These are phyloP conservation scores for Benthosema pterotum DNA, from an alignment of 2,797 vertebrate genomes.

Conservation along the genomic window DNA sequence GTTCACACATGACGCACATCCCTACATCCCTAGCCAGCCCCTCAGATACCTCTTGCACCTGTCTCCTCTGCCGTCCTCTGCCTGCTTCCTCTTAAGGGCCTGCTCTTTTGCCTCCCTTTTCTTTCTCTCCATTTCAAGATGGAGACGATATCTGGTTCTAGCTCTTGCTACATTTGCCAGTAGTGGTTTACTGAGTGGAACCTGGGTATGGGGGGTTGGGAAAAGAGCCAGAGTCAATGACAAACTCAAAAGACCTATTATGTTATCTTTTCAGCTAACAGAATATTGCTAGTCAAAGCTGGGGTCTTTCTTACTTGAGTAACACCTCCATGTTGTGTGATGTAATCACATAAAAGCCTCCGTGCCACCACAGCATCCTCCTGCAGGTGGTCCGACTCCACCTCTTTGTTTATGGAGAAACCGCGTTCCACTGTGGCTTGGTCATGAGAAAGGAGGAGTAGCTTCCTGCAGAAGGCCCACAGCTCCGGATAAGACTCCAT, in stretches of 20 bases:
- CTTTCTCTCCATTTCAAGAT: slow-evolving; percentile 13
- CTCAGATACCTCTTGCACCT: slow-evolving; percentile 11
- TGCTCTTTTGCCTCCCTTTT: background rate
- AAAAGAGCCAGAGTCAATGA: too few species aligned
- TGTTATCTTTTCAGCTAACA: too few species aligned
- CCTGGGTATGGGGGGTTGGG: too few species aligned
- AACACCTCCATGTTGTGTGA: slow-evolving; percentile 26
- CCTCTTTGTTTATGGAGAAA: slow-evolving; percentile 5
- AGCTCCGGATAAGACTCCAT: slow-evolving; percentile 27
- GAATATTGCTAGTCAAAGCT: too few species aligned
- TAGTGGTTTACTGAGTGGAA: slow-evolving; percentile 29
- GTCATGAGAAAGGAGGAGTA: slow-evolving; percentile 18
- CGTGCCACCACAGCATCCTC: slow-evolving; percentile 17
- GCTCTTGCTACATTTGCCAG: slow-evolving; percentile 18
- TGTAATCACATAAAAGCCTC: slow-evolving; percentile 16
- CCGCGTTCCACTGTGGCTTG: slow-evolving; percentile 15
- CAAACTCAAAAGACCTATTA: too few species aligned
- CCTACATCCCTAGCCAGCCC: slow-evolving; percentile 23
- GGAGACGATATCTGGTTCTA: slow-evolving; percentile 9
- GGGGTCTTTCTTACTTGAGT: too few species aligned
- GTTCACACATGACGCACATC: too few species aligned
- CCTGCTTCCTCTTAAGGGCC: slow-evolving; percentile 4
- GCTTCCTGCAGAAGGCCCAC: slow-evolving; percentile 32
- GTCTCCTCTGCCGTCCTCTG: slow-evolving; percentile 18
- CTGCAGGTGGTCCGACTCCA: background rate